phyloP scores from a whole-genome alignment of 2,888 invertebrate species.

The Hyposoter dolosus region DNA sequence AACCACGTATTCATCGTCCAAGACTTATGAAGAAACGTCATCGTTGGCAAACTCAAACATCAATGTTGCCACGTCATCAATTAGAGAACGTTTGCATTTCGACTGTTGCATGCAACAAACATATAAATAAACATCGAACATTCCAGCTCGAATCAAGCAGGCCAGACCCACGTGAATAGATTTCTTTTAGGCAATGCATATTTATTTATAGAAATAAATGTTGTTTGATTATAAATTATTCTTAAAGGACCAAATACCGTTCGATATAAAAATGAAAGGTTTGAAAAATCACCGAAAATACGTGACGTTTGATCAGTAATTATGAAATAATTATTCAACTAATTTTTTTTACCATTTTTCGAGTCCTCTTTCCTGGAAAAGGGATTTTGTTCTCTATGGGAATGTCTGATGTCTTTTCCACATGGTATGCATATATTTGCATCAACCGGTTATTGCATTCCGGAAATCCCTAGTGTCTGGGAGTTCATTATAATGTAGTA shows the following conservation, averaged over 20 bases:
- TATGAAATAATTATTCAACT: not conserved
- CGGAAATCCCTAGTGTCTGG: constrained; percentile 29
- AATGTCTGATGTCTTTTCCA: not conserved
- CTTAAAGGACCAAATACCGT: not conserved
- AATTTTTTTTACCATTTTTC: not conserved
- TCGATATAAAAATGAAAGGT: not conserved
- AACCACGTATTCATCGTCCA: not conserved
- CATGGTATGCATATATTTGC: not conserved
- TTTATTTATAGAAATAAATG: not conserved
- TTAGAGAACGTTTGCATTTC: constrained; percentile 40
- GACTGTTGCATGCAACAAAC: constrained; percentile 22
- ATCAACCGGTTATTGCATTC: constrained; percentile 38
- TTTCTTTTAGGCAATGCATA: not conserved
- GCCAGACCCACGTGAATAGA: not conserved
- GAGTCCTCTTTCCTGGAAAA: not conserved
- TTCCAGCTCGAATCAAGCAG: not conserved
- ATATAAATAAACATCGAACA: constrained; percentile 12
- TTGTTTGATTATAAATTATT: not conserved
- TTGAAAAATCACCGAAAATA: not conserved
- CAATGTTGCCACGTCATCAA: constrained; percentile 49
- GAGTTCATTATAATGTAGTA: not conserved
- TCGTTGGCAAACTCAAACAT: constrained; percentile 7
- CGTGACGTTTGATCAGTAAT: not conserved
- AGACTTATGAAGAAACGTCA: constrained; percentile 39
- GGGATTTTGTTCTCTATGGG: not conserved